Percentiles rank a stretch among this genome's conserved stretches.
These are phyloP conservation scores for Lepidothrix coronata DNA, from an alignment of 2,113 vertebrate genomes.

Conservation along the genomic window DNA sequence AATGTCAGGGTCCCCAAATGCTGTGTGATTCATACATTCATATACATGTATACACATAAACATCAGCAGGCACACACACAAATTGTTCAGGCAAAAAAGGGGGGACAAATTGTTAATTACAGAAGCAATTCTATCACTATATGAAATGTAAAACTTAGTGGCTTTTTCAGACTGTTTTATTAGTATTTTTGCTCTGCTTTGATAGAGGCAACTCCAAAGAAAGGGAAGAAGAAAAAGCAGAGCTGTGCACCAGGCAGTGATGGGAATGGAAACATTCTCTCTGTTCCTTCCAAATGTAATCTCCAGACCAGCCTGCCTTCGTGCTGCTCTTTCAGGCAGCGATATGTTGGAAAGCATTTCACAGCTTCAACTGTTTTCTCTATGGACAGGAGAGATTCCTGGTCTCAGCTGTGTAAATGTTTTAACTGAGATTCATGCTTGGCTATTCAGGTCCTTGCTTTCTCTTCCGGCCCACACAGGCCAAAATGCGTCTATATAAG, in stretches of 20 bases:
- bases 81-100: neutral
- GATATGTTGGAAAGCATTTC: neutral
- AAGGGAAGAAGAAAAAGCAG: neutral
- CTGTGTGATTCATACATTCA: neutral
- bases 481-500: conserved; percentile 56
- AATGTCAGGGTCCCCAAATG: neutral
- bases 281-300: neutral
- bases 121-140: neutral
- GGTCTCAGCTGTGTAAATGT: conserved; percentile 71
- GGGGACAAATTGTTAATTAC: neutral
- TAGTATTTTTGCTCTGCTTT: neutral
- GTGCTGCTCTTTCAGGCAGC: neutral
- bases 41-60: neutral
- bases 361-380: conserved; percentile 39
- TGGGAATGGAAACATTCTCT: conserved; percentile 9
- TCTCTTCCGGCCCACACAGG: conserved; percentile 59
- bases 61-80: neutral
- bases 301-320: neutral
- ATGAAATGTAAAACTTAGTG: neutral
- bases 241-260: neutral
- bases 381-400: conserved; percentile 53
- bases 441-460: conserved; percentile 57
- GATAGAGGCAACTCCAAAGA: neutral
- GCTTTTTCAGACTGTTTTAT: neutral
- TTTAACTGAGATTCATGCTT: conserved; percentile 66